Evolutionary conservation across 2,888 invertebrate genomes (phyloP), one percentile per base, ranked within the genome.

Genomic region (Aproaerema taeniolella): DNA sequence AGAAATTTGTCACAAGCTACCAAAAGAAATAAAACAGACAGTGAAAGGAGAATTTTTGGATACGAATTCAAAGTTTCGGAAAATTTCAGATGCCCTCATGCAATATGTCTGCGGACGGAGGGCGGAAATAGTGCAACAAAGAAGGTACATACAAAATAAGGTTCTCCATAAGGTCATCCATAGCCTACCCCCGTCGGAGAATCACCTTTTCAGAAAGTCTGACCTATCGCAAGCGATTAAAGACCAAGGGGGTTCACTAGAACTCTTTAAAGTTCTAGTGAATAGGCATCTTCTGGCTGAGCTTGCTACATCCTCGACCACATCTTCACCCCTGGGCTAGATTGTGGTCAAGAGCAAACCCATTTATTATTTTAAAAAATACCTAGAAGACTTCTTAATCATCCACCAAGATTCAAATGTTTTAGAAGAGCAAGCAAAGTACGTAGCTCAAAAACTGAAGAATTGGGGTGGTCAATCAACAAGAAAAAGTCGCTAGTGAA

Each of bases 291-390:
- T 33, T 33, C 26, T 50, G 31, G 20, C 25, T 5, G 53, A 56
- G 25, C 38, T 56, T 13, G 52, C 53, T 31, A 30, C 49, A 5
- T 44, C n/a, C 45, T 1, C 49, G 51, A 9, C 52, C 51, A 1
- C 53, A 49, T 32, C 50, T 39, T 32, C 43, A 50, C n/a, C 1
- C 49, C 0, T 41, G 43, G 2, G 32, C 49, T 10, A 14, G 16
- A 8, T 17, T 26, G 1, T 8, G n/a, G 4, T 52, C 52, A 34
- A 17, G 46, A 13, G 16, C 49, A 12, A 53, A 44, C 25, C 41
- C 53, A 2, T 35, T 42, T 9, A 35, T 51, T 1, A 29, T 35
- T 12, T 49, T 48, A 41, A 13, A 39, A 4, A 33, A 28, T 46
- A 41, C 7, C 37, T 51, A 9, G 41, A 47, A 41, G 47, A 53